These are phyloP conservation scores for Colletes collaris DNA, from an alignment of 2,888 invertebrate genomes.

Conservation along the genomic window DNA sequence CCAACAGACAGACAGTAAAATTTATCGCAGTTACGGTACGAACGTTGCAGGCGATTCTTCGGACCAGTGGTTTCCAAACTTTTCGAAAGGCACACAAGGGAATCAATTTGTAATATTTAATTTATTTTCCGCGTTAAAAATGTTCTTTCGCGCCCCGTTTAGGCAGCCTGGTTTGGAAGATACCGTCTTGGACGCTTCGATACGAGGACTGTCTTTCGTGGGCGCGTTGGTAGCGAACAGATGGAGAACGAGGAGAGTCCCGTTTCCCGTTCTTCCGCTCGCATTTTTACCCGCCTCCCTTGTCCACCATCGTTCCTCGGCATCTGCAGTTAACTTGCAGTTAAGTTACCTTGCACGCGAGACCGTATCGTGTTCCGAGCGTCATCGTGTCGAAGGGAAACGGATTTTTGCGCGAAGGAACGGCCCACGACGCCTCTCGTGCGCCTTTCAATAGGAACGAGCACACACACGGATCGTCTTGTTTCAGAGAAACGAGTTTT, in stretches of 20 bases:
- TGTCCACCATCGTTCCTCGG: neutral
- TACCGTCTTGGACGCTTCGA: neutral
- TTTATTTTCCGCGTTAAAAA: too few relatives aligned
- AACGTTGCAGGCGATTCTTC: neutral
- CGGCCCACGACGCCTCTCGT: conserved; percentile 1
- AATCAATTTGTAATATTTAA: too few relatives aligned
- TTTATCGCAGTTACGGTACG: too few relatives aligned
- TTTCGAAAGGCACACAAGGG: too few relatives aligned
- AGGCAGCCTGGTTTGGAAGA: too few relatives aligned
- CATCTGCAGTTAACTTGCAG: conserved; percentile 12
- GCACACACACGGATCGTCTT: neutral
- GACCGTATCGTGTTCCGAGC: conserved; percentile 22
- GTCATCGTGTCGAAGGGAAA: conserved; percentile 6
- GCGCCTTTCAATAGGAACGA: neutral
- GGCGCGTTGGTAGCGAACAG: conserved; percentile 38
- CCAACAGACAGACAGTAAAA: too few relatives aligned
- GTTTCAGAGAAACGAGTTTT: neutral
- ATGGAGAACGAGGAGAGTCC: conserved; percentile 32
- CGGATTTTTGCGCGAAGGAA: too few relatives aligned
- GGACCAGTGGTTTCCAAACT: too few relatives aligned
- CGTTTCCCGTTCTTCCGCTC: conserved; percentile 18
- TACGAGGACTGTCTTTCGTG: conserved; percentile 12
- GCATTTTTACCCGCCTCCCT: conserved; percentile 18
- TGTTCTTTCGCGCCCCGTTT: too few relatives aligned
- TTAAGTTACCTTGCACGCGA: conserved; percentile 15